These are phyloP conservation scores for Lucinisca nassula DNA, from an alignment of 2,888 invertebrate species.

Conservation along the genomic window DNA sequence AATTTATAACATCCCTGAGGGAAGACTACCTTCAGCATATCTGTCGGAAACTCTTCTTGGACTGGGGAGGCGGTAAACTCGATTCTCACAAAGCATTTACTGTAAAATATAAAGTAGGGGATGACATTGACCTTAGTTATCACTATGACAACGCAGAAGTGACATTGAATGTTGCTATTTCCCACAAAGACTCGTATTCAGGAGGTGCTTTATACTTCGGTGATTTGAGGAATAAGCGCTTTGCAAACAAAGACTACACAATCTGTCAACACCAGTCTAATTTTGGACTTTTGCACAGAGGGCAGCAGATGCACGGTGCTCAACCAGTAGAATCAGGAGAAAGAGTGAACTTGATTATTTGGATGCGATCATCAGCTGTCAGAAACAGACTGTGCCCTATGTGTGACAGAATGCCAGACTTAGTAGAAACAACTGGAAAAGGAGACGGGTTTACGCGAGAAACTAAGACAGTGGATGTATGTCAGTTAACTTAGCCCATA, in stretches of 20 bases:
- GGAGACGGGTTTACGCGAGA: conserved; percentile 84
- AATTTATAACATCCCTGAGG: conserved; percentile 86
- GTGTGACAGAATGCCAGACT: conserved; percentile 86
- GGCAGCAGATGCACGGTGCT: conserved; percentile 88
- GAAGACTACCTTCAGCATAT: conserved; percentile 86
- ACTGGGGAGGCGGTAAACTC: conserved; percentile 85
- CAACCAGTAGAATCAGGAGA: conserved; percentile 86
- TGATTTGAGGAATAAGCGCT: conserved; percentile 80
- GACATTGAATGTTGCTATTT: conserved; percentile 87
- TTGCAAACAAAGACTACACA: conserved; percentile 39
- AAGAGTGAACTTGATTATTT: conserved; percentile 88
- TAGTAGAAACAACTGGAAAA: conserved; percentile 80
- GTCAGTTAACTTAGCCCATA: conserved; percentile 30
- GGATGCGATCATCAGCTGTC: conserved; percentile 88
- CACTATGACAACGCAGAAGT: conserved; percentile 89
- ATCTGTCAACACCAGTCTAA: conserved; percentile 80
- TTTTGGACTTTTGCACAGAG: conserved; percentile 87
- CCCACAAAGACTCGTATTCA: conserved; percentile 85
- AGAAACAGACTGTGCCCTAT: conserved; percentile 88
- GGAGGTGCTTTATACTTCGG: conserved; percentile 88
- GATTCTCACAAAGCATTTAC: conserved; percentile 89
- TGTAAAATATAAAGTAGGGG: conserved; percentile 86
- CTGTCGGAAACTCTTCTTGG: conserved; percentile 85
- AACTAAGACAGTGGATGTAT: conserved; percentile 68
- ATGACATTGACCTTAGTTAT: conserved; percentile 87